Percentiles rank a stretch among this genome's conserved stretches.
phyloP scores from a whole-genome alignment of 2,113 vertebrate species.

The Toxotes jaculatrix region DNA sequence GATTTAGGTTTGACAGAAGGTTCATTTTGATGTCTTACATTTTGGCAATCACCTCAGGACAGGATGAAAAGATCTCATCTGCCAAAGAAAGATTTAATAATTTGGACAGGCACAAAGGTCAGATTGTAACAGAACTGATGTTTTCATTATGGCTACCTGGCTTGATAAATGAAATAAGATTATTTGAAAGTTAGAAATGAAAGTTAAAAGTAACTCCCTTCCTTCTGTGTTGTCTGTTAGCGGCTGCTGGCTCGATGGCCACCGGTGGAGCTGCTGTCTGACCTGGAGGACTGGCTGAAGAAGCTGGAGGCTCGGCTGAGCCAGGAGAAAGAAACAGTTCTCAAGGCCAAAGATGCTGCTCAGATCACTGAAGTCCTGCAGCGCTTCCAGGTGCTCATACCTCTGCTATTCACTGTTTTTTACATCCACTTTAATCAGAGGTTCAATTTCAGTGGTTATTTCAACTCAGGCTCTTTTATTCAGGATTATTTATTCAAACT shows the following conservation, averaged over 20 bases:
- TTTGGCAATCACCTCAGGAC: slow-evolving; percentile 9
- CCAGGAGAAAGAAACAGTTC: slow-evolving; percentile 53
- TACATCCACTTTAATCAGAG: neutral
- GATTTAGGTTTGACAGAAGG: slow-evolving; percentile 7
- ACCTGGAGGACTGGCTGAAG: slow-evolving; percentile 87
- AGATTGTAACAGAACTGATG: neutral
- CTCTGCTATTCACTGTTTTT: neutral
- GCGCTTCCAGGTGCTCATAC: slow-evolving; percentile 83
- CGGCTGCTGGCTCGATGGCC: slow-evolving; percentile 88
- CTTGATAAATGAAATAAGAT: neutral
- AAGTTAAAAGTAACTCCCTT: neutral
- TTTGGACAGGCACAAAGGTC: neutral
- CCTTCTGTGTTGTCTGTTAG: slow-evolving; percentile 57
- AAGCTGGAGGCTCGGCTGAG: slow-evolving; percentile 73
- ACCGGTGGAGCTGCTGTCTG: slow-evolving; percentile 85
- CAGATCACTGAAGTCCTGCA: slow-evolving; percentile 83
- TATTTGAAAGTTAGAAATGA: neutral
- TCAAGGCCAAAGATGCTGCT: slow-evolving; percentile 57
- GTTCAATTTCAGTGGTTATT: neutral
- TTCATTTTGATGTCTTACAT: slow-evolving; percentile 17
- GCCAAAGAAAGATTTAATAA: slow-evolving; percentile 13
- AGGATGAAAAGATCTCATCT: slow-evolving; percentile 25
- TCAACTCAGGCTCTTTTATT: neutral
- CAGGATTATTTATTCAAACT: too few relatives aligned
- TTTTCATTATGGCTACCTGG: neutral